Base-by-base conservation (phyloP, 2,888 invertebrate genomes). In the Pogonocherus hispidulus region DNA sequence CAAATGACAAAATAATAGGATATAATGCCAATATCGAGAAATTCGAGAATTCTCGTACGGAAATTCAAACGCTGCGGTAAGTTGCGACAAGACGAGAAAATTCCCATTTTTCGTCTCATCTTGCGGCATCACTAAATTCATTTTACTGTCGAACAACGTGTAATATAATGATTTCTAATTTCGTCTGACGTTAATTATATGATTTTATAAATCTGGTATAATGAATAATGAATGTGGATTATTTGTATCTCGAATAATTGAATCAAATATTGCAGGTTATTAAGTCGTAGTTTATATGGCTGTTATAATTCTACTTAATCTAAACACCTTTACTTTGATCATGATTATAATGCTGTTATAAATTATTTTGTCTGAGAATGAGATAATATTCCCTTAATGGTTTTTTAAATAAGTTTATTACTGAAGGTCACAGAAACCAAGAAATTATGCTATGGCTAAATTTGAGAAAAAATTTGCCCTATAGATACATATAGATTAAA, bases 351-450 rank as follows among this genome's bases (percentile, higher is more conserved):
- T 41, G n/a, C 1, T 14, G n/a, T 1, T 41, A 16, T 41, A 41
- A 41, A 52, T 52, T 16, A 27, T 52, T 16, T 52, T 27, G 18
- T 19, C 20, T 49, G n/a, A n/a, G n/a, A n/a, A 19, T 47, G 18
- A 47, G 11, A 18, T 19, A 8, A 47, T 47, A 46, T 18, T 3
- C n/a, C 11, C 5, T 41, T 41, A 14, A 41, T 41, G 41, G 14
- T 41, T 41, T 3, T 8, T 11, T 2, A 32, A 32, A 32, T 23
- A 32, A 11, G 0, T 32, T 32, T 11, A 32, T 32, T 32, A 9
- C 9, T 41, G 41, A 16, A 41, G 41, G 16, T 41, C 14, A 14
- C 16, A 27, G 27, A 27, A 5, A 27, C 27, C 27, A n/a, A n/a
- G n/a, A n/a, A n/a, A n/a, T n/a, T n/a, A n/a, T n/a, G n/a, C n/a